These are phyloP conservation scores for Drosophila buzzatii DNA, from an alignment of 2,888 invertebrate species.

Conservation along the genomic window DNA sequence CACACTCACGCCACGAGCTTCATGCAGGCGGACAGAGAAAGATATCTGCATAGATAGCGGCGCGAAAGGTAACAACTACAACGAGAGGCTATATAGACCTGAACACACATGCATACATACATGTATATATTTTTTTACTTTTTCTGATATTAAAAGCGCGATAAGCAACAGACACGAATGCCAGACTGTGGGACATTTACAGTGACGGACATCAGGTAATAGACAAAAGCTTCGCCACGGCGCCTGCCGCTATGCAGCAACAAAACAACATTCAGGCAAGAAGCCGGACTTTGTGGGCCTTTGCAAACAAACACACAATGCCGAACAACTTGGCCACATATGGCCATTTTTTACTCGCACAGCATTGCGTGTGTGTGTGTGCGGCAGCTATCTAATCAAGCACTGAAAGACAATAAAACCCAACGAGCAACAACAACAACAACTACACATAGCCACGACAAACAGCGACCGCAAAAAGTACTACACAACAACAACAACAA, in stretches of 20 bases:
- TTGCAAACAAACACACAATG: constrained; percentile 58
- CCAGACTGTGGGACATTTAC: constrained; percentile 19
- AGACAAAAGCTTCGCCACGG: constrained; percentile 61
- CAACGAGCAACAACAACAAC: constrained; percentile 31
- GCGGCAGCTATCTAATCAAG: constrained; percentile 79
- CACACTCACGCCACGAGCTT: constrained; percentile 11
- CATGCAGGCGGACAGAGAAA: constrained; percentile 60
- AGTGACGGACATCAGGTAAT: constrained; percentile 54
- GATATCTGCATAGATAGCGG: constrained; percentile 77
- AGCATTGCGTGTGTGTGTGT: constrained; percentile 53
- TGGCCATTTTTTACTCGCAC: constrained; percentile 72
- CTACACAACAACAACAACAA: constrained; percentile 48
- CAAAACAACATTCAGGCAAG: constrained; percentile 29
- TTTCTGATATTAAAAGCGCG: constrained; percentile 78
- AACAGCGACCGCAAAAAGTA: constrained; percentile 66
- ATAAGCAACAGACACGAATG: constrained; percentile 69
- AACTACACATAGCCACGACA: constrained; percentile 59
- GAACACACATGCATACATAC: constrained; percentile 46
- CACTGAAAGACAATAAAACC: constrained; percentile 77
- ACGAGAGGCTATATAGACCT: constrained; percentile 28
- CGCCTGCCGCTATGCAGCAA: constrained; percentile 67
- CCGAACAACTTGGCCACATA: constrained; percentile 77
- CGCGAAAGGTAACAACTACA: constrained; percentile 56
- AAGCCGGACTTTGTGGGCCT: constrained; percentile 33
- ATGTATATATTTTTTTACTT: constrained; percentile 32